Evolutionary conservation across 2,888 invertebrate species (phyloP), one percentile per base, ranked within the genome.

Genomic region (Neuroscelio doddi): DNA sequence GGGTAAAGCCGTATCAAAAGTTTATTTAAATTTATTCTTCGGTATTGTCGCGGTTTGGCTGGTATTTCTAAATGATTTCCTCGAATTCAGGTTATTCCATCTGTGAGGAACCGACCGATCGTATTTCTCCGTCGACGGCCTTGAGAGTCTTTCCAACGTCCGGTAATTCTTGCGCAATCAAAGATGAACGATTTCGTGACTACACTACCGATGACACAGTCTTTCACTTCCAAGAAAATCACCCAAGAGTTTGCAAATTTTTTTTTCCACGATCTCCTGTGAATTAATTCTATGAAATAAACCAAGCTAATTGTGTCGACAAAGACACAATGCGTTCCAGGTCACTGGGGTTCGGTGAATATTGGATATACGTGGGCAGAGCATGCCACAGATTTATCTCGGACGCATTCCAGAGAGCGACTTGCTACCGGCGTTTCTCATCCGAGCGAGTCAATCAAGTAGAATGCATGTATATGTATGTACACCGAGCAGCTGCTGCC

Each of bases 381-480:
- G 30, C 26, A 44, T 51, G 45, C 55, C 70, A 59, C 53, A 53
- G 64, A 70, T 71, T 73, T 69, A 73, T 74, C 74, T 68, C 59
- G 50, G 55, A 64, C 61, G 59, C 73, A 74, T 78, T 76, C 73
- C 71, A 70, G 53, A 62, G 67, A 61, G 70, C 66, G 66, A 58
- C 55, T 68, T 63, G 64, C 74, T 69, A 71, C 65, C 68, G 68
- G 63, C 63, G 68, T 64, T 64, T 68, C 56, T 71, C 58, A 70
- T 68, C 58, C 72, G 68, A 68, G 69, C 72, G 71, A 76, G 64
- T 74, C 73, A 70, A 80, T 74, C 74, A 79, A 73, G 76, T 70
- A 78, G 78, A 80, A 68, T 68, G 59, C 62, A 62, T 66, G 66
- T 53, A 61, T 34, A 53, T 57, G 57, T 50, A 78, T 79, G 76